phyloP scores from a whole-genome alignment of 2,888 invertebrate genomes.

The Drosophila vallismaia region DNA sequence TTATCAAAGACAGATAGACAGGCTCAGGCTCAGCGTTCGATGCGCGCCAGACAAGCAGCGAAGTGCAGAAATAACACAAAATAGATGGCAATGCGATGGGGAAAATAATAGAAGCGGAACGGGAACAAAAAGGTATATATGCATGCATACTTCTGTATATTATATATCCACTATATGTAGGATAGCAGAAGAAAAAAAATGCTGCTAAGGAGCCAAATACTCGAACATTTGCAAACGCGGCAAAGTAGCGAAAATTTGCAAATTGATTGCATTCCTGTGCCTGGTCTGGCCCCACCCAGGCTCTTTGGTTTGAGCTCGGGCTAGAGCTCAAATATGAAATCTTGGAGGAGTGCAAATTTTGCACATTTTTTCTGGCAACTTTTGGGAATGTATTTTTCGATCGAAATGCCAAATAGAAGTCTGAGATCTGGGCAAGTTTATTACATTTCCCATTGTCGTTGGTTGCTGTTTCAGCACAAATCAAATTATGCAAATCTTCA shows the following conservation, averaged over 20 bases:
- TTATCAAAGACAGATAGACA: slow-evolving; percentile 46
- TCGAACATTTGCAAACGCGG: slow-evolving; percentile 77
- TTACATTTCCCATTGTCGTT: slow-evolving; percentile 44
- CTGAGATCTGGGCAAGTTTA: slow-evolving; percentile 42
- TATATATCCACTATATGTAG: slow-evolving; percentile 5
- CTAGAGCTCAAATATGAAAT: slow-evolving; percentile 61
- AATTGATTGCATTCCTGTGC: slow-evolving; percentile 82
- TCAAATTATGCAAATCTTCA: slow-evolving; percentile 61
- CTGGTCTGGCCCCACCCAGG: background rate
- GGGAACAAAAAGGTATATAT: slow-evolving; percentile 20
- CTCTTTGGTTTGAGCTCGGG: slow-evolving; percentile 12
- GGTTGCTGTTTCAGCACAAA: slow-evolving; percentile 30
- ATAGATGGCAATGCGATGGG: slow-evolving; percentile 50
- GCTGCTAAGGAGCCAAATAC: slow-evolving; percentile 75
- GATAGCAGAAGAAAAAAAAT: slow-evolving; percentile 39
- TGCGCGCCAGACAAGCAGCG: slow-evolving; percentile 60
- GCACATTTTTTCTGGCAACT: slow-evolving; percentile 64
- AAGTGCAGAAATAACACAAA: slow-evolving; percentile 67
- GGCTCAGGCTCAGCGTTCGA: slow-evolving; percentile 53
- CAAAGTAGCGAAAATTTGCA: slow-evolving; percentile 81
- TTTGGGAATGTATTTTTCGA: slow-evolving; percentile 49
- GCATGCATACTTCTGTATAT: slow-evolving; percentile 14
- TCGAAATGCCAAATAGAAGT: slow-evolving; percentile 36
- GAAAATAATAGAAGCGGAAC: slow-evolving; percentile 27
- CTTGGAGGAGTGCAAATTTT: slow-evolving; percentile 67